Conservation (phyloP, 1,140 invertebrate genomes). For the Sminthurides bifidus region DNA sequence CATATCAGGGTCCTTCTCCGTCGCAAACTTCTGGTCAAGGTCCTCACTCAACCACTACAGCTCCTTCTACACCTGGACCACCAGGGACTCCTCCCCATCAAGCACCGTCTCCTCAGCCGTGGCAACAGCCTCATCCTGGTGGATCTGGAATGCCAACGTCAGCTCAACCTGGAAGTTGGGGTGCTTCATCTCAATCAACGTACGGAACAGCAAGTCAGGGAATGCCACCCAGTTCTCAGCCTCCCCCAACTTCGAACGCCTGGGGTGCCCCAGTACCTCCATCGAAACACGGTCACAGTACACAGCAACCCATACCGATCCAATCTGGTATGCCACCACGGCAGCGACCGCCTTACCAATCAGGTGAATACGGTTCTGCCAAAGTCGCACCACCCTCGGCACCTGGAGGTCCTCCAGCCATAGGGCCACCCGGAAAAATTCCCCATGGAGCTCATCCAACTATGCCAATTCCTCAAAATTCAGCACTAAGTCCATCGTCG, state of each 20-base stretch:
- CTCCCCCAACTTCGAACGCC: conserved; percentile 8
- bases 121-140: neutral
- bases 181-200: neutral
- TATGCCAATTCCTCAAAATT: conserved; percentile 34
- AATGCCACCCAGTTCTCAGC: conserved; percentile 9
- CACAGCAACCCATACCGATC: too few relatives aligned
- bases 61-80: neutral
- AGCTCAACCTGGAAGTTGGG: neutral
- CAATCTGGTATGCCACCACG: too few relatives aligned
- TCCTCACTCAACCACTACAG: neutral
- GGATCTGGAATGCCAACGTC: conserved; percentile 2
- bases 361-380: neutral
- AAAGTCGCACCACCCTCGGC: neutral
- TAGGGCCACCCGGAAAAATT: neutral
- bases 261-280: conserved; percentile 9
- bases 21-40: neutral
- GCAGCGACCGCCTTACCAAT: neutral
- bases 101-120: neutral
- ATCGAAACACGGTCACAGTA: conserved; percentile 6
- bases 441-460: conserved; percentile 1
- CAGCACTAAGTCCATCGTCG: conserved; percentile 37
- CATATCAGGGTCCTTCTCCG: conserved; percentile 16
- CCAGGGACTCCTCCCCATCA: neutral
- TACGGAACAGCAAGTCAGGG: conserved; percentile 1
- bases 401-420: neutral